phyloP scores from a whole-genome alignment of 2,888 invertebrate species.

The Latrodectus elegans region DNA sequence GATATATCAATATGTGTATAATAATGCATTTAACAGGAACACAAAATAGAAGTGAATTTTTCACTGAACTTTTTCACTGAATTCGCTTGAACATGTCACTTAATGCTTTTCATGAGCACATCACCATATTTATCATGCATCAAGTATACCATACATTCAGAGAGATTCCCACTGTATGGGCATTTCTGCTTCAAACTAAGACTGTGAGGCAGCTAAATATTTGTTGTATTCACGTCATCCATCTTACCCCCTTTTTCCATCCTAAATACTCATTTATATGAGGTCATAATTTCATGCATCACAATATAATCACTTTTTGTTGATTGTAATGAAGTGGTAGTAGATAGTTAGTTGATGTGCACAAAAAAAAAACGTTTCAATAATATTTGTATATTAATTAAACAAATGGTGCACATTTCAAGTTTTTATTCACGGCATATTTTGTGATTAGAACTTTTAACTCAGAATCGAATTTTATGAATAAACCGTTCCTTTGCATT shows the following conservation, averaged over 20 bases:
- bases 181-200: too few relatives aligned
- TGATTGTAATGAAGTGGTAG: background rate
- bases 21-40: too few relatives aligned
- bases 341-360: slow-evolving; percentile 8
- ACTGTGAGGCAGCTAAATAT: background rate
- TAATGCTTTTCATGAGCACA: too few relatives aligned
- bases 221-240: background rate
- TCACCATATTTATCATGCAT: too few relatives aligned
- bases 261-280: background rate
- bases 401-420: slow-evolving; percentile 48
- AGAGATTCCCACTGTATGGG: too few relatives aligned
- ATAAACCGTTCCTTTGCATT: slow-evolving; percentile 16
- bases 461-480: slow-evolving; percentile 55
- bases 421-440: slow-evolving; percentile 46
- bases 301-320: background rate
- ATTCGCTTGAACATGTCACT: too few relatives aligned
- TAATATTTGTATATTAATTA: slow-evolving; percentile 31
- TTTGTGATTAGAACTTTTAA: slow-evolving; percentile 46
- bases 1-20: too few relatives aligned
- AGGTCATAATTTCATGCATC: background rate
- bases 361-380: slow-evolving; percentile 8
- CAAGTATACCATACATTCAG: too few relatives aligned
- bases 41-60: too few relatives aligned
- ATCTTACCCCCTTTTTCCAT: background rate
- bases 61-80: too few relatives aligned